These are phyloP conservation scores for Terrapene triunguis DNA, from an alignment of 2,113 vertebrate genomes.

Conservation along the genomic window DNA sequence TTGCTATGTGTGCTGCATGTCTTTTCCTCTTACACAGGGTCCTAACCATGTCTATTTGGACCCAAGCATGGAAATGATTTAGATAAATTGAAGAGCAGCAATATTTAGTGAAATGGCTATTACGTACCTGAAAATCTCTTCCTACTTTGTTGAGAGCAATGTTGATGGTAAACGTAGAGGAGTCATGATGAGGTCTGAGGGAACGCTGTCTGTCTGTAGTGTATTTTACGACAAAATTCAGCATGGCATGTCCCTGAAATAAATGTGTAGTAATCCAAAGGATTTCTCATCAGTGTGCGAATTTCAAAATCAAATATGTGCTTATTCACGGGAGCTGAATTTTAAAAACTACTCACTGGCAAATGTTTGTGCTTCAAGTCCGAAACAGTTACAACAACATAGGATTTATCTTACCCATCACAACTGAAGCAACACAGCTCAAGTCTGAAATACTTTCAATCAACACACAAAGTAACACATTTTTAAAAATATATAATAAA, in stretches of 20 bases:
- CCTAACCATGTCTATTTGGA: not conserved
- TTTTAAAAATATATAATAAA: not conserved
- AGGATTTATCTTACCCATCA: not conserved
- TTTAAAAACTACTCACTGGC: not conserved
- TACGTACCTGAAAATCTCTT: constrained; percentile 89
- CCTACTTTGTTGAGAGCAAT: constrained; percentile 96
- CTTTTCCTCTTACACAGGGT: not conserved
- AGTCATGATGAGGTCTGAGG: constrained; percentile 93
- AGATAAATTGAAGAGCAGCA: not conserved
- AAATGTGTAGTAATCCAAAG: not conserved
- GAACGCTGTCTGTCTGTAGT: constrained; percentile 91
- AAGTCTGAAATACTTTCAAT: not conserved
- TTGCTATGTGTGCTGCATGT: fast-evolving
- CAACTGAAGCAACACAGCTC: not conserved
- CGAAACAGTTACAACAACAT: not conserved
- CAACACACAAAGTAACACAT: not conserved
- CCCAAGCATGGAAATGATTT: not conserved
- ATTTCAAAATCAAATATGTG: not conserved
- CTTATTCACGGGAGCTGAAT: not conserved
- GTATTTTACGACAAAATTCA: constrained; percentile 99
- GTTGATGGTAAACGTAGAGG: constrained; percentile 99
- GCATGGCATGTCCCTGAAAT: constrained; percentile 88
- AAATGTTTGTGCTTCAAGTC: not conserved
- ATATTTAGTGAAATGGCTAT: not conserved
- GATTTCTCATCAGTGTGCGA: not conserved